A percentile compares a stretch with the other conserved stretches of the same genome.
These are phyloP conservation scores for Halcyon leucocephala DNA, from an alignment of 2,797 vertebrate genomes.

Conservation along the genomic window DNA sequence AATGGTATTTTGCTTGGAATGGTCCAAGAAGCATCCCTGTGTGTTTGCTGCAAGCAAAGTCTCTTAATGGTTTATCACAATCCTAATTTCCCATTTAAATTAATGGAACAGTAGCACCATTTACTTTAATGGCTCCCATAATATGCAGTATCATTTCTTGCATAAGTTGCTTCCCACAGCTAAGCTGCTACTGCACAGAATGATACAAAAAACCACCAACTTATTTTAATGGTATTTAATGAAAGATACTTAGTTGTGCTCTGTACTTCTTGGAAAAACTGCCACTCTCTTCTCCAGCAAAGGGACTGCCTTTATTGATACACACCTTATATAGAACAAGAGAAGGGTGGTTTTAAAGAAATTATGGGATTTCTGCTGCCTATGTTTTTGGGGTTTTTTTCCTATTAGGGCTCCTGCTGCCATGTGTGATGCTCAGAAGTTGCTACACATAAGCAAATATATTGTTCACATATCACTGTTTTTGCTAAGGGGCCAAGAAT, in stretches of 20 bases:
- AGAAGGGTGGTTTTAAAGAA: neutral
- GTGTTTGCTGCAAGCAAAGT: conserved; percentile 3
- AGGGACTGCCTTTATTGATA: neutral
- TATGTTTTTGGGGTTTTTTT: neutral
- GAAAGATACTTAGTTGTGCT: neutral
- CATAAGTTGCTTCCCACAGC: neutral
- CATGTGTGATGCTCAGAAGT: neutral
- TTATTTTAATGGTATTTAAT: conserved; percentile 21
- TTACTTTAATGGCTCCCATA: conserved; percentile 33
- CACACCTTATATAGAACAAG: neutral
- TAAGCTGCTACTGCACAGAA: neutral
- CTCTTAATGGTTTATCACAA: neutral
- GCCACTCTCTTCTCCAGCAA: neutral
- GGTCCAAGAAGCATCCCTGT: neutral
- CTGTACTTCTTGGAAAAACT: neutral
- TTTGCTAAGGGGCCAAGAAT: neutral
- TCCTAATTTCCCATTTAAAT: conserved; percentile 15
- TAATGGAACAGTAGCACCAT: neutral
- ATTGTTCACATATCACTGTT: neutral
- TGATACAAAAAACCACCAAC: neutral
- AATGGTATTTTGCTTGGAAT: neutral
- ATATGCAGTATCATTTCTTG: conserved; percentile 9
- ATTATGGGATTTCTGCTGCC: neutral
- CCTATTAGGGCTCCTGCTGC: neutral
- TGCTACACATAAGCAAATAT: neutral